These are phyloP conservation scores for Potamarius usumacintae DNA, from an alignment of 2,113 vertebrate species.

Conservation along the genomic window DNA sequence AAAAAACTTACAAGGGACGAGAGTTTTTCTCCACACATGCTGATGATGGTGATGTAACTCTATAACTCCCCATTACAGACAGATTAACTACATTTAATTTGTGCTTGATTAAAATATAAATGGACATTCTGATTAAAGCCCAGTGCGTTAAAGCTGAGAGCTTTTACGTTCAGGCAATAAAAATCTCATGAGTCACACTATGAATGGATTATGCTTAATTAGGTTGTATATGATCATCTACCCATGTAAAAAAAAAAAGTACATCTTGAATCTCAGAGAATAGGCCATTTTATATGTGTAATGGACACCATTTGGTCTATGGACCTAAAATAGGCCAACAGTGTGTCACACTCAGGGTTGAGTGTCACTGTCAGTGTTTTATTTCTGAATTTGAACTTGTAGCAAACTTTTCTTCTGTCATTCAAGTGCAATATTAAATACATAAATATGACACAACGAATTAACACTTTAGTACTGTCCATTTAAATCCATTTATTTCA, in stretches of 20 bases:
- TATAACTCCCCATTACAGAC: constrained; percentile 51
- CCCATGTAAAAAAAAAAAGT: neutral
- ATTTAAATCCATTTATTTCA: neutral
- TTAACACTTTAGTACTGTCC: neutral
- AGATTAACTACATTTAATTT: constrained; percentile 69
- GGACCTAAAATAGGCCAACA: neutral
- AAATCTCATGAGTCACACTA: constrained; percentile 37
- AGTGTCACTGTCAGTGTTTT: neutral
- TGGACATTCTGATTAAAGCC: constrained; percentile 62
- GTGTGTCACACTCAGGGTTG: neutral
- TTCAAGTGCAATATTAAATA: neutral
- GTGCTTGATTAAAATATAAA: constrained; percentile 73
- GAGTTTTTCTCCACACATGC: constrained; percentile 29
- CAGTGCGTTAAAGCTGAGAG: neutral
- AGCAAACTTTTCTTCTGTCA: neutral
- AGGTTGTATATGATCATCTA: neutral
- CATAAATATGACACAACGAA: neutral
- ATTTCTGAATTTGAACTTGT: neutral
- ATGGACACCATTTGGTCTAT: neutral
- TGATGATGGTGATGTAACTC: neutral
- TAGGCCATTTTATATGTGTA: neutral
- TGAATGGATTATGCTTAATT: neutral
- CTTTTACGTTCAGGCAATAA: neutral
- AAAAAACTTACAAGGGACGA: constrained; percentile 11
- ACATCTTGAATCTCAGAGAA: neutral